A percentile compares a stretch with the other conserved stretches of the same genome.
Conservation (phyloP, 2,113 vertebrate species). For the Bujurquina vittata region DNA sequence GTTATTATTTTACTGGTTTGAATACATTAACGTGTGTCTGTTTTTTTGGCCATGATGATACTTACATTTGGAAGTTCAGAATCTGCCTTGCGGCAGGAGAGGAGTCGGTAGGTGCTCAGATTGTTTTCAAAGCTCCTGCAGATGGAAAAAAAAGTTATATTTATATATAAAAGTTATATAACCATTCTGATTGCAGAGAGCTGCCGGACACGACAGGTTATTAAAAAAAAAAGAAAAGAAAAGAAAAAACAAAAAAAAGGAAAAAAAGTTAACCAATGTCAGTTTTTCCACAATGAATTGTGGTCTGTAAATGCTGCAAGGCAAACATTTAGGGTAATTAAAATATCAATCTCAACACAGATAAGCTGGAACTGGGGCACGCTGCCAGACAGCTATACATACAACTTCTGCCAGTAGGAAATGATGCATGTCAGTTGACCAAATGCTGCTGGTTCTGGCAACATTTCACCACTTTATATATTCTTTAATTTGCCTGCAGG, state of each 20-base stretch:
- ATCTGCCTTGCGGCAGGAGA: constrained; percentile 85
- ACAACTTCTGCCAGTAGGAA: not conserved
- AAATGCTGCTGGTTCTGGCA: not conserved
- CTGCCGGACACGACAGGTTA: no score
- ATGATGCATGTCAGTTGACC: not conserved
- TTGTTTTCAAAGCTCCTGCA: constrained; percentile 92
- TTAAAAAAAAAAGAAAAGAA: no score
- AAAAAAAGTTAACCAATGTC: not conserved
- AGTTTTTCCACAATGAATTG: not conserved
- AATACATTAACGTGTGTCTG: not conserved
- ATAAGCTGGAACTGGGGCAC: not conserved
- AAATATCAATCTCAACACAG: not conserved
- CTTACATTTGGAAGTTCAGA: constrained; percentile 81
- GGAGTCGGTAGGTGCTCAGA: constrained; percentile 89
- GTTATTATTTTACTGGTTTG: not conserved
- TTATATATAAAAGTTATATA: no score
- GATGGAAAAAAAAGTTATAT: not conserved
- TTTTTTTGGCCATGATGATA: not conserved
- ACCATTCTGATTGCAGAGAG: no score
- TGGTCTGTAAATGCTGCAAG: not conserved
- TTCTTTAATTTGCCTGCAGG: not conserved
- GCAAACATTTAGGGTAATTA: not conserved
- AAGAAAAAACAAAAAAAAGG: no score
- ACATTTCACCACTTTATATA: not conserved
- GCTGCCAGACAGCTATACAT: not conserved